Evolutionary conservation across 2,797 vertebrate species (phyloP), one percentile per base, ranked within the genome.

Genomic region (Mormyrops attenuatus): DNA sequence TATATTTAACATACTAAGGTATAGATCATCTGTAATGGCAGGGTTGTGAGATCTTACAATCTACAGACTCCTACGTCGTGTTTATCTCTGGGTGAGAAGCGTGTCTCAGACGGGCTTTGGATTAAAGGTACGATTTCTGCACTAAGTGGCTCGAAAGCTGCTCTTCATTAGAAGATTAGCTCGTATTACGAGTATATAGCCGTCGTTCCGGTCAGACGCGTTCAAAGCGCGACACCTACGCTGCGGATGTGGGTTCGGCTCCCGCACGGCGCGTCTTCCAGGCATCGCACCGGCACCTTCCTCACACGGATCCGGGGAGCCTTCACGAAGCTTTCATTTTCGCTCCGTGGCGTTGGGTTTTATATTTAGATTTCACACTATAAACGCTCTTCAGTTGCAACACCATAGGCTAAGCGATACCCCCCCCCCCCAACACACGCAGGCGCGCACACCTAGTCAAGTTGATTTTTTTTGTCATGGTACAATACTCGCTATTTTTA

Each of bases 101-200:
- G 90, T 91, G 73, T 41, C 73, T 84, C 0, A 93, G 94, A 94
- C 92, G 93, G 89, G 94, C 93, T 95, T 94, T 94, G 94, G 92
- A 93, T 95, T 91, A 93, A 93, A 93, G 93, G 93, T 92, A 86
- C 55, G 57, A 17, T 69, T 63, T 47, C 84, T 90, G 88, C 50
- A 53, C 49, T 34, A 38, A 84, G 85, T 41, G 69, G 82, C 38
- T 60, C 60, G 50, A 77, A 88, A 50, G 26, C 85, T 85, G 60
- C 49, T 41, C 63, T 7, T 88, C 38, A 66, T 26, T 87, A 13
- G 52, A 60, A 17, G 60, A 52, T 89, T 86, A 86, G 34, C 49
- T 55, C 2, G 69, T 85, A 86, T 88, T 52, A 89, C 89, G 26
- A 20, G 41, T 55, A 88, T n/a, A 73, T 60, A 50, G 52, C 73